A percentile compares a stretch with the other conserved stretches of the same genome.
Evolutionary conservation across 2,797 vertebrate species (phyloP).

Genomic region (Glyptemys insculpta): DNA sequence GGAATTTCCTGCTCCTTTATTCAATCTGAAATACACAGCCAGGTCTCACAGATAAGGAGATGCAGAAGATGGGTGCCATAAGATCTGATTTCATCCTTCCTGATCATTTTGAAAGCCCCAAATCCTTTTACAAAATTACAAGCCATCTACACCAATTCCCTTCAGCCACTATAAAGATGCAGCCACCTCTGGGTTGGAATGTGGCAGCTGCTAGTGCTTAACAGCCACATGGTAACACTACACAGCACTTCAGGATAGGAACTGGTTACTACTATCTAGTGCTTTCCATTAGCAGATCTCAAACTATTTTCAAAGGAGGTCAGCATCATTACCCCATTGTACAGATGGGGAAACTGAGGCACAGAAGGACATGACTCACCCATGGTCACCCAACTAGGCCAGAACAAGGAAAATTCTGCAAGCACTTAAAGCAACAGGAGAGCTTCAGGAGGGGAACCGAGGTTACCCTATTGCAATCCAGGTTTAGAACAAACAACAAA

Average conservation of each 20-base stretch:
- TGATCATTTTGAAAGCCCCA: background rate
- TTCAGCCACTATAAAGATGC: background rate
- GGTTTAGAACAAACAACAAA: background rate
- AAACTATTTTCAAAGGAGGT: background rate
- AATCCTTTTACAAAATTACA: background rate
- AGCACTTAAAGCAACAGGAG: background rate
- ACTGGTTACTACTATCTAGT: background rate
- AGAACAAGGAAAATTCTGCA: background rate
- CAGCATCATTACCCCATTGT: background rate
- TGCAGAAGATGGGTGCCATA: background rate
- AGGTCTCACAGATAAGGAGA: background rate
- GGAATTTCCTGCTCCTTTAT: background rate
- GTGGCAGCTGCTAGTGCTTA: background rate
- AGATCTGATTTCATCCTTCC: background rate
- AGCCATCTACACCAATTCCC: background rate
- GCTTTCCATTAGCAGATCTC: background rate
- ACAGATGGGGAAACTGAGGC: background rate
- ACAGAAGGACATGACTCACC: background rate
- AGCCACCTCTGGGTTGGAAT: background rate
- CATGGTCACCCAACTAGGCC: background rate
- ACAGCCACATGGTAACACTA: background rate
- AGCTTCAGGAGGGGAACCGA: background rate
- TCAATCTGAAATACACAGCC: background rate
- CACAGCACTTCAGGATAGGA: background rate
- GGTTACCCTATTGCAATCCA: background rate